Evolutionary conservation across 1,140 invertebrate species (phyloP), one percentile per base, ranked within the genome.

Genomic region (Bombus huntii): DNA sequence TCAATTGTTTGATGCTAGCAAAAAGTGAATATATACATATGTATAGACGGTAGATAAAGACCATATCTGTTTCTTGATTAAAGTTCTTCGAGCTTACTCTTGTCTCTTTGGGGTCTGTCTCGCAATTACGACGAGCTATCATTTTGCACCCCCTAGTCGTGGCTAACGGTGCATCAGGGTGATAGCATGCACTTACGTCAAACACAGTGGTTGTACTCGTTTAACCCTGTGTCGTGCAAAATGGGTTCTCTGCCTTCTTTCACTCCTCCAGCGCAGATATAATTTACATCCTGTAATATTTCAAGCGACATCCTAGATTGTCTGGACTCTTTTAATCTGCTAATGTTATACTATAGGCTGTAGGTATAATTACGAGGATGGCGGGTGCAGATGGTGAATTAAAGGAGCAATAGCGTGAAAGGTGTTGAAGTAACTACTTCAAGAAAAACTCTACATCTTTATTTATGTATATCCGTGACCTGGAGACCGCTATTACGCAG

Each of bases 121-220:
- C 57, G 83, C 53, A 85, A 80, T 85, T 85, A 85, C 42, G n/a
- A 53, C 25, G 39, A 44, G 28, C 83, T 85, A 80, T 80, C 68
- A 80, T 85, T 80, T 80, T 39, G 53, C 42, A n/a, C 13, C 53
- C 76, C 53, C 28, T 28, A 18, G 15, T 59, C 77, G 53, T 34
- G 76, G 57, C 77, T 80, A 80, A 85, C 68, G 83, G 68, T 80
- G 68, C 68, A 80, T 80, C 68, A 85, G 76, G 42, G 31, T 31
- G 77, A 84, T 85, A 80, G 83, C 83, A 42, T 85, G 53, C 76
- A 85, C 77, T 80, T 85, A 85, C 76, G 53, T 68, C 42, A 31
- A 80, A 77, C 57, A 65, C 39, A 44, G 68, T 80, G 76, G 68
- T 85, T 73, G 78, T 53, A 80, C 68, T 85, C 76, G 68, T 85